These are phyloP conservation scores for Nasonia vitripennis DNA, from an alignment of 1,140 invertebrate genomes.

Conservation along the genomic window DNA sequence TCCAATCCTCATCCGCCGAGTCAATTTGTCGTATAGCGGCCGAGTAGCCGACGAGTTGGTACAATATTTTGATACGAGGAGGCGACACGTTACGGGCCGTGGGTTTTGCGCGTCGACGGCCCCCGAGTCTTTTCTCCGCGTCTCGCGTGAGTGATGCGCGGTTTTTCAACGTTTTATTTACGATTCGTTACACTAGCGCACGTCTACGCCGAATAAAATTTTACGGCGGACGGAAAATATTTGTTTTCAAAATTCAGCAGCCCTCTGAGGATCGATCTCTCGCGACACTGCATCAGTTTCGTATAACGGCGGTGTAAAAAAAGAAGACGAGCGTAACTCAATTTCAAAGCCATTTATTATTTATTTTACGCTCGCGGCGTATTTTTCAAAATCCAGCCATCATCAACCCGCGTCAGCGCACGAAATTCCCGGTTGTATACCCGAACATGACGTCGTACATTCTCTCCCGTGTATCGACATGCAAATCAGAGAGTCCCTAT, in stretches of 20 bases:
- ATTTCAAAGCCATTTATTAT: not conserved
- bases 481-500: not conserved
- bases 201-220: too few species aligned
- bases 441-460: not conserved
- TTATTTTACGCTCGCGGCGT: not conserved
- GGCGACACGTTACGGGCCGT: constrained; percentile 53
- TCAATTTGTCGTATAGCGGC: not conserved
- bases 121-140: not conserved
- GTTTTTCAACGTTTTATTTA: too few species aligned
- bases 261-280: too few species aligned
- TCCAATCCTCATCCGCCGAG: constrained; percentile 44
- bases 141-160: not conserved
- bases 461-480: not conserved
- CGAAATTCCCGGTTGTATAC: not conserved
- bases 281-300: not conserved
- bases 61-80: constrained; percentile 60
- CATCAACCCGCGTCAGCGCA: not conserved
- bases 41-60: constrained; percentile 39
- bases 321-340: not conserved
- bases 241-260: too few species aligned
- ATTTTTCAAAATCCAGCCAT: too few species aligned
- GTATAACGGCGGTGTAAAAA: not conserved
- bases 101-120: not conserved
- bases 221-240: too few species aligned
- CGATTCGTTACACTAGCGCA: too few species aligned